These are phyloP conservation scores for Notolabrus celidotus DNA, from an alignment of 2,797 vertebrate species.

Conservation along the genomic window DNA sequence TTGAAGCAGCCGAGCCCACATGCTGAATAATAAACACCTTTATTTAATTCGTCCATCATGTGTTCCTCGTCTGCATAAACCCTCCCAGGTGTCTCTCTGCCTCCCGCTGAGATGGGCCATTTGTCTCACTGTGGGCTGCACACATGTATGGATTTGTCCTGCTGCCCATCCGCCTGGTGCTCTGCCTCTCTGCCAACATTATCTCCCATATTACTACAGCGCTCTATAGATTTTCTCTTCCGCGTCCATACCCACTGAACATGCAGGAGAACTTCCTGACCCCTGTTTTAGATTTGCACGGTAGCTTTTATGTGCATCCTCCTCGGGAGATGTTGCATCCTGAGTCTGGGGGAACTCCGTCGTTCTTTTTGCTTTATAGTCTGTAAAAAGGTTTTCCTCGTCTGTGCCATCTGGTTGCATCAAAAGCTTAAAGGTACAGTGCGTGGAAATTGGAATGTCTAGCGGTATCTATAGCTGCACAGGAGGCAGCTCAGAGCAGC, in stretches of 20 bases:
- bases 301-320: too few relatives aligned
- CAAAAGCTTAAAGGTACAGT: too few relatives aligned
- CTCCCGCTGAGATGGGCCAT: conserved; percentile 35
- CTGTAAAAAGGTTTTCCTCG: too few relatives aligned
- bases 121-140: conserved; percentile 26
- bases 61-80: neutral
- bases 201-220: neutral
- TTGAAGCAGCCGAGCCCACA: conserved; percentile 1
- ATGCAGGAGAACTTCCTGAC: neutral
- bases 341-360: too few relatives aligned
- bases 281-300: neutral
- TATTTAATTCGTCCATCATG: neutral
- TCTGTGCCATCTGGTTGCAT: too few relatives aligned
- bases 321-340: too few relatives aligned
- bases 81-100: conserved; percentile 6
- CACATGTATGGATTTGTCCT: conserved; percentile 41
- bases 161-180: conserved; percentile 36
- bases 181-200: conserved; percentile 28
- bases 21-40: neutral
- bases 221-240: neutral
- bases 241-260: neutral
- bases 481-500: too few relatives aligned
- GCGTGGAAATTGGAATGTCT: too few relatives aligned
- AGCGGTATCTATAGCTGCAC: too few relatives aligned
- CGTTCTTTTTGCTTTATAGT: too few relatives aligned